Evolutionary conservation across 1,140 invertebrate species (phyloP).

Genomic region (Triops cancriformis): DNA sequence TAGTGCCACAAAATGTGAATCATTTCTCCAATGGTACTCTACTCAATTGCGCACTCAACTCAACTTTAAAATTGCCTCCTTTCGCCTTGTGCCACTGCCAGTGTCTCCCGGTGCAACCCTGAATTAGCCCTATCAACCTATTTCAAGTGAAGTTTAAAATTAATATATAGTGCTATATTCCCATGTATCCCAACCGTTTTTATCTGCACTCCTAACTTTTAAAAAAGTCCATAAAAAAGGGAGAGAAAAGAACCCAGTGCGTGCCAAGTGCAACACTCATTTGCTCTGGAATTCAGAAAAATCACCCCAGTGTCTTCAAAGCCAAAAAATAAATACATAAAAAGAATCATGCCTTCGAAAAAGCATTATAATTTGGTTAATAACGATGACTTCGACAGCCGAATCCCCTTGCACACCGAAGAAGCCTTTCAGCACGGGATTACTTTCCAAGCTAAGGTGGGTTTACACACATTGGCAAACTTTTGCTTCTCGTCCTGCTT

Average conservation of each 20-base stretch:
- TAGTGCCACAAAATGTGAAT: not conserved
- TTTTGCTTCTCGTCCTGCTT: too few relatives aligned
- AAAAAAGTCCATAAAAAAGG: too few relatives aligned
- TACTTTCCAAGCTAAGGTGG: conserved; percentile 91
- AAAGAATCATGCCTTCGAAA: conserved; percentile 41
- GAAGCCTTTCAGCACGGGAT: conserved; percentile 96
- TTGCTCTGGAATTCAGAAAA: too few relatives aligned
- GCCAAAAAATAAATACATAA: too few relatives aligned
- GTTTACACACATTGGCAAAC: not conserved
- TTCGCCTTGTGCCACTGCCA: not conserved
- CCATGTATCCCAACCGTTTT: too few relatives aligned
- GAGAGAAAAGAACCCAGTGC: too few relatives aligned
- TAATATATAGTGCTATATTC: too few relatives aligned
- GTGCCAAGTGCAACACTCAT: too few relatives aligned
- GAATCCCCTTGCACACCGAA: conserved; percentile 87
- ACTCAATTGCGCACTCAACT: not conserved
- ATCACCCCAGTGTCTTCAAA: too few relatives aligned
- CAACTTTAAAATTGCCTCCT: not conserved
- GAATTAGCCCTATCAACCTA: too few relatives aligned
- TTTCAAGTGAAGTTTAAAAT: too few relatives aligned
- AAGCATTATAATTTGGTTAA: conserved; percentile 88
- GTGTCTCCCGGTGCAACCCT: not conserved
- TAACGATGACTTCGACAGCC: conserved; percentile 87
- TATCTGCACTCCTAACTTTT: too few relatives aligned
- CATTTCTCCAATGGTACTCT: not conserved